phyloP scores from a whole-genome alignment of 2,888 invertebrate species.

The Crepidodera aurea region DNA sequence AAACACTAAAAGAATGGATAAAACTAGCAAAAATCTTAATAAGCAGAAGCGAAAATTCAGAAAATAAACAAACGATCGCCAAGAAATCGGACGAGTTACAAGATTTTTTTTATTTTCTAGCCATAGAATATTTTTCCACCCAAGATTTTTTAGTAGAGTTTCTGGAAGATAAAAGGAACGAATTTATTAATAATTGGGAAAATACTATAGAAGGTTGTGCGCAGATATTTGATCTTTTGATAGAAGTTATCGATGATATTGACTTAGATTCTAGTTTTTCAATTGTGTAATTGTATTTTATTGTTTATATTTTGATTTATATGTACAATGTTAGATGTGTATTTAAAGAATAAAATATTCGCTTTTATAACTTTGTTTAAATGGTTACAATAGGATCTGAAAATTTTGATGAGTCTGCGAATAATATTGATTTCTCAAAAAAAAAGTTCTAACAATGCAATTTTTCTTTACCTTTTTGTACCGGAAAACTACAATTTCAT shows the following conservation, averaged over 20 bases:
- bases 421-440: too few species aligned
- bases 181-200: conserved; percentile 20
- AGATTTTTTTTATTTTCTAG: conserved; percentile 25
- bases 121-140: conserved; percentile 16
- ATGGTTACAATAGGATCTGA: too few species aligned
- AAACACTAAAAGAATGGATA: conserved; percentile 22
- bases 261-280: conserved; percentile 19
- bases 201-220: conserved; percentile 7
- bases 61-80: conserved; percentile 11
- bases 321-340: too few species aligned
- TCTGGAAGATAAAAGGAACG: conserved; percentile 9
- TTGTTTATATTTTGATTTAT: neutral
- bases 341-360: too few species aligned
- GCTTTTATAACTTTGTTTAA: too few species aligned
- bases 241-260: conserved; percentile 15
- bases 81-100: conserved; percentile 24
- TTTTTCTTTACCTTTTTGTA: too few species aligned
- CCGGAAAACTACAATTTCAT: too few species aligned
- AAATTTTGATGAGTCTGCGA: too few species aligned
- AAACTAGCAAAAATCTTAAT: conserved; percentile 12
- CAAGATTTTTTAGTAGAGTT: conserved; percentile 6
- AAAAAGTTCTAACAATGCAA: too few species aligned
- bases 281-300: neutral
- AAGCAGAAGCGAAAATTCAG: conserved; percentile 4
- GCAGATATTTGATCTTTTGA: conserved; percentile 10